Conservation (phyloP, 2,888 invertebrate genomes). For the Smittia sp. region DNA sequence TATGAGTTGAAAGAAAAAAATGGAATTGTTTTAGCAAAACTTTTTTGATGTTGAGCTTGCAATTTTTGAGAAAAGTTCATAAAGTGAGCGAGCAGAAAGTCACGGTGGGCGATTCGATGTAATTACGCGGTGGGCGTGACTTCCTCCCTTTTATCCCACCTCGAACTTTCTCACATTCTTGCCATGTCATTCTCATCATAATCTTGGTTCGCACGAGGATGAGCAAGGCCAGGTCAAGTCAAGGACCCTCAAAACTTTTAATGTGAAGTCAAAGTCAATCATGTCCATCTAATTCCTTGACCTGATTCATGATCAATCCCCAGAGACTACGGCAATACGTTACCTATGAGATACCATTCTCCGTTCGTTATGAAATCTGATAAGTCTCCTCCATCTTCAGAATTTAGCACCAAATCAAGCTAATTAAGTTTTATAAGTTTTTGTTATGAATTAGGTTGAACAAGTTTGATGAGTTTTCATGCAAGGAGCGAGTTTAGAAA, state of each 20-base stretch:
- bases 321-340: conserved; percentile 50
- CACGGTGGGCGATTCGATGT: too few relatives aligned
- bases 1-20: conserved; percentile 50
- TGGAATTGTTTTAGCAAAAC: background rate
- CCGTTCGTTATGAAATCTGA: conserved; percentile 98
- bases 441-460: background rate
- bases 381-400: conserved; percentile 89
- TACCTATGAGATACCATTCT: conserved; percentile 98
- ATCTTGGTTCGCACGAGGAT: too few relatives aligned
- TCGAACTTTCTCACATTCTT: too few relatives aligned
- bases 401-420: conserved; percentile 95
- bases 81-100: too few relatives aligned
- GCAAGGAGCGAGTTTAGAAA: background rate
- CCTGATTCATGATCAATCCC: background rate
- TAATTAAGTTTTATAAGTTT: conserved; percentile 48
- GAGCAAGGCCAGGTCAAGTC: too few relatives aligned
- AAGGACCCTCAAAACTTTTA: too few relatives aligned
- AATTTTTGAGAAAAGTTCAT: background rate
- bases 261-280: too few relatives aligned
- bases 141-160: too few relatives aligned
- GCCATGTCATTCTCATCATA: too few relatives aligned
- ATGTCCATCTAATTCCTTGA: too few relatives aligned
- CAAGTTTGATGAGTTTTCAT: background rate
- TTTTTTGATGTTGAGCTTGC: background rate
- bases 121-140: too few relatives aligned